Percentiles rank a stretch among this genome's conserved stretches.
Conservation (phyloP, 1,140 invertebrate genomes). For the Meloidogyne floridensis region DNA sequence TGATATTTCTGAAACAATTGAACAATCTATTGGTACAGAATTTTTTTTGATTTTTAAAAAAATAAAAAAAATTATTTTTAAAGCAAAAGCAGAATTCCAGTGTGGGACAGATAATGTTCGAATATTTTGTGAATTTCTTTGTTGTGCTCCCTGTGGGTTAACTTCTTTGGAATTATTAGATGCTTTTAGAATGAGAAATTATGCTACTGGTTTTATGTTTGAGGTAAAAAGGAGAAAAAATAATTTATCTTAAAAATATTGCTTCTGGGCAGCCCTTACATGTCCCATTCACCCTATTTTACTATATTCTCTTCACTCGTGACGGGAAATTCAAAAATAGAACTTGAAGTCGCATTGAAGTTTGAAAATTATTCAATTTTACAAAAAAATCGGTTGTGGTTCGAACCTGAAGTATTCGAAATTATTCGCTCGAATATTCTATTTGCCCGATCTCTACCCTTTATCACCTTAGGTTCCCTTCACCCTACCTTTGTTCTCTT, state of each 20-base stretch:
- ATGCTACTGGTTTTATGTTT: slow-evolving; percentile 43
- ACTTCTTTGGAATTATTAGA: slow-evolving; percentile 45
- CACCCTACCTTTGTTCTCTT: too few relatives aligned
- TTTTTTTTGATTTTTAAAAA: not conserved
- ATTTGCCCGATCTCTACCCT: too few relatives aligned
- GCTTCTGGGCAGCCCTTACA: too few relatives aligned
- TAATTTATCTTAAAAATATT: not conserved
- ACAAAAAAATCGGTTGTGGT: too few relatives aligned
- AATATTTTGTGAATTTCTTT: slow-evolving; percentile 49
- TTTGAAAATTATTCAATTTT: too few relatives aligned
- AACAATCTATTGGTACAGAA: slow-evolving; percentile 23
- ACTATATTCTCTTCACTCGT: too few relatives aligned
- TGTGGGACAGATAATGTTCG: slow-evolving; percentile 46
- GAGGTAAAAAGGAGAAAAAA: slow-evolving; percentile 14
- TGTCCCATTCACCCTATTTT: too few relatives aligned
- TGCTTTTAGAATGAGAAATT: slow-evolving; percentile 46
- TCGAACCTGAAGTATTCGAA: too few relatives aligned
- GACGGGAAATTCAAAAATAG: too few relatives aligned
- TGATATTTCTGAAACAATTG: not conserved
- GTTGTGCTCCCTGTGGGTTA: slow-evolving; percentile 45
- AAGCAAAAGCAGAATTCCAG: slow-evolving; percentile 35
- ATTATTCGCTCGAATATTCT: too few relatives aligned
- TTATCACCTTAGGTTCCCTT: too few relatives aligned
- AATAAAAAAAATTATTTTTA: not conserved
- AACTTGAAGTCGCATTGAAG: too few relatives aligned